These are phyloP conservation scores for Spondyliosoma cantharus DNA, from an alignment of 2,797 vertebrate genomes.

Conservation along the genomic window DNA sequence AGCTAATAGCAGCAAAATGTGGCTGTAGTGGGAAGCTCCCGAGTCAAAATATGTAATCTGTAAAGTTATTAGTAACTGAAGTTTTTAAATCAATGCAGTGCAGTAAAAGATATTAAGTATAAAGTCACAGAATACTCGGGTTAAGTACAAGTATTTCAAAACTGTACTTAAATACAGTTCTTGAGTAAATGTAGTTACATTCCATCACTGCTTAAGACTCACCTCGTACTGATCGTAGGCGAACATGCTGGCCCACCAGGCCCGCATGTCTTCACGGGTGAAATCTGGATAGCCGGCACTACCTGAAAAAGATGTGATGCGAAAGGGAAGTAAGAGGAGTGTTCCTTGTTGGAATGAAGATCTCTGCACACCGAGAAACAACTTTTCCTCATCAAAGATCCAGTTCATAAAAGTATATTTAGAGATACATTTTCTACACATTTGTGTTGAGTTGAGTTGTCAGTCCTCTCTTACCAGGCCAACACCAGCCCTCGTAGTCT, in stretches of 20 bases:
- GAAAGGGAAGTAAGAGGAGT: background rate
- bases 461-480: conserved; percentile 88
- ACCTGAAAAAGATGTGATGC: conserved; percentile 75
- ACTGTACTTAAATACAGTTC: no score
- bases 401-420: background rate
- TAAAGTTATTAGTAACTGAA: background rate
- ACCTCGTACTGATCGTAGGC: conserved; percentile 88
- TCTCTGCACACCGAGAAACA: background rate
- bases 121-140: no score
- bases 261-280: conserved; percentile 88
- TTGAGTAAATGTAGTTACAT: no score
- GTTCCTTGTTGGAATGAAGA: background rate
- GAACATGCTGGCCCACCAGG: conserved; percentile 94
- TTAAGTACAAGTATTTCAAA: no score
- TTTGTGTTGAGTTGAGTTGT: background rate
- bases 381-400: background rate
- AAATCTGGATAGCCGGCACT: conserved; percentile 94
- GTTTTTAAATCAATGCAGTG: no score
- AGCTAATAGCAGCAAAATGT: background rate
- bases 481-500: conserved; percentile 97
- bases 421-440: background rate
- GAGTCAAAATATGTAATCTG: background rate
- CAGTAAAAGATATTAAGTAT: no score
- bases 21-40: background rate
- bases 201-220: conserved; percentile 14